These are phyloP conservation scores for Brachionus paranguensis DNA, from an alignment of 1,140 invertebrate genomes.

Conservation along the genomic window DNA sequence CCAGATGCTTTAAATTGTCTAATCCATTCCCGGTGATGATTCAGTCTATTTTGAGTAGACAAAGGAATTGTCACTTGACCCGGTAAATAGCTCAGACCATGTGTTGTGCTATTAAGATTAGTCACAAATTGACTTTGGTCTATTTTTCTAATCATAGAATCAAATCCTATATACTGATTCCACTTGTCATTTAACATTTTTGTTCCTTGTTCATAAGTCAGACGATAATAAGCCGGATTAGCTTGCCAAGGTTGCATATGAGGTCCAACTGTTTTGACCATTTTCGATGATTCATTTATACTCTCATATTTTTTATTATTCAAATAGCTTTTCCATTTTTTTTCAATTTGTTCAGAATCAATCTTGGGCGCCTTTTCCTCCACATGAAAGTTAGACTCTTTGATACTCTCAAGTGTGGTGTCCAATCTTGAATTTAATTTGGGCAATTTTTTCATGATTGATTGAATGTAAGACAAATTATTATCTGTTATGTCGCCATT, in stretches of 20 bases:
- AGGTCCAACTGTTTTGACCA: background rate
- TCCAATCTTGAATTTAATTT: background rate
- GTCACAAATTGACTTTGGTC: slow-evolving; percentile 20
- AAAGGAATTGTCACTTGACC: background rate
- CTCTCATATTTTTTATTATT: slow-evolving; percentile 3
- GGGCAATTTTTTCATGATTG: slow-evolving; percentile 1
- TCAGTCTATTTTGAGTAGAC: background rate
- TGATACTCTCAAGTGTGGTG: background rate
- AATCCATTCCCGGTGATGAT: slow-evolving; percentile 36
- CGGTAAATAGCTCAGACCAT: background rate
- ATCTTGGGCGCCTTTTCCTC: background rate
- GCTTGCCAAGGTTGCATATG: background rate
- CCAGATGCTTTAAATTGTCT: slow-evolving; percentile 32
- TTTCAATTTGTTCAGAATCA: background rate
- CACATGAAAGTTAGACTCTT: background rate
- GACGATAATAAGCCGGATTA: background rate
- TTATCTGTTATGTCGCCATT: background rate
- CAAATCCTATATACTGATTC: slow-evolving; percentile 19
- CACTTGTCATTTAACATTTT: slow-evolving; percentile 20
- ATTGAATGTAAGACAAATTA: background rate
- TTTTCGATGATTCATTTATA: background rate
- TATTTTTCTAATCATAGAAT: slow-evolving; percentile 8
- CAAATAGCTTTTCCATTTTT: slow-evolving; percentile 26
- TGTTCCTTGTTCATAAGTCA: background rate
- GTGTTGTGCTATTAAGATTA: background rate